Percentiles rank a stretch among this genome's conserved stretches.
phyloP scores from a whole-genome alignment of 2,888 invertebrate genomes.

The Anthrax anthrax region DNA sequence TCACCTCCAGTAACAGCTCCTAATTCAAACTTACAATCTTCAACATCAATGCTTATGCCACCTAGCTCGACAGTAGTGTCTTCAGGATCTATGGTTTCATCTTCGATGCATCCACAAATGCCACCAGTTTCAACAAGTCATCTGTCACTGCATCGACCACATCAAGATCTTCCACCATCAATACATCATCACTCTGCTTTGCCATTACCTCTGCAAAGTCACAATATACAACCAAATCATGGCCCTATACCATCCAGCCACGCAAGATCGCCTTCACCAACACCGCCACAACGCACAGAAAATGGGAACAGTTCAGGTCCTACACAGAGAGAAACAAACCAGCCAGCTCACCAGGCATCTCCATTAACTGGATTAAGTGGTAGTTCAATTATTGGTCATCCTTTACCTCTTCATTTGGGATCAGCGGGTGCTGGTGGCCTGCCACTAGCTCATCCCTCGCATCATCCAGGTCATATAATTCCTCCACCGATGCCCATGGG shows the following conservation, averaged over 20 bases:
- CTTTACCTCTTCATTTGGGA: slow-evolving; percentile 29
- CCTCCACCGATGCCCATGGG: slow-evolving; percentile 26
- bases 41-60: slow-evolving; percentile 37
- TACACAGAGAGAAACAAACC: slow-evolving; percentile 7
- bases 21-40: slow-evolving; percentile 15
- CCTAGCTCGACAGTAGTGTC: slow-evolving; percentile 22
- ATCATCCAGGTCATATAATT: slow-evolving; percentile 30
- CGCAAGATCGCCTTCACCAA: slow-evolving; percentile 16
- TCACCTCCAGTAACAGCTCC: slow-evolving; percentile 18
- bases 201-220: slow-evolving; percentile 27
- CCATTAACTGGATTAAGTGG: slow-evolving; percentile 27
- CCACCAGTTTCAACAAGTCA: slow-evolving; percentile 13
- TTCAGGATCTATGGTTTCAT: slow-evolving; percentile 20
- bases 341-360: slow-evolving; percentile 26
- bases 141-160: slow-evolving; percentile 30
- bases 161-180: slow-evolving; percentile 28
- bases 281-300: slow-evolving; percentile 25
- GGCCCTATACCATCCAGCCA: slow-evolving; percentile 8
- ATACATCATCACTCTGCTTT: slow-evolving; percentile 34
- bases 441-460: slow-evolving; percentile 10
- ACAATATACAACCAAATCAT: slow-evolving; percentile 14
- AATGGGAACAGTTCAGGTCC: slow-evolving; percentile 13
- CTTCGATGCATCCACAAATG: slow-evolving; percentile 20
- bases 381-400: slow-evolving; percentile 29
- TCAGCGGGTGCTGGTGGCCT: slow-evolving; percentile 26